Percentiles rank a stretch among this genome's conserved stretches.
These are phyloP conservation scores for Drosophila vallismaia DNA, from an alignment of 2,888 invertebrate genomes.

Conservation along the genomic window DNA sequence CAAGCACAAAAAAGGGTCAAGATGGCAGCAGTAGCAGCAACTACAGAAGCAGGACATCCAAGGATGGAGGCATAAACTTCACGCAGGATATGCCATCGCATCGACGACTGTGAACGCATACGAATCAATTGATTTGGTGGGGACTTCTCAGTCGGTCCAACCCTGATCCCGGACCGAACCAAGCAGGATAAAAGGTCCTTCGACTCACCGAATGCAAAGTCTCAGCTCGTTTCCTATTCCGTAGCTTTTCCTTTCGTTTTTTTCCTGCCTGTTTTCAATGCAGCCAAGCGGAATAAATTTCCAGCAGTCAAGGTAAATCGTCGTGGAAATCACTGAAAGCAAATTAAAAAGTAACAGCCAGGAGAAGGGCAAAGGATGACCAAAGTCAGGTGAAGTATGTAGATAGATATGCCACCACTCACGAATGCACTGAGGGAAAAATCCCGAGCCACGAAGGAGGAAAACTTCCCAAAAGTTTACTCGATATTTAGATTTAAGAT, in stretches of 20 bases:
- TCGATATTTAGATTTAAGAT: too few species aligned
- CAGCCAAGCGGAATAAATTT: conserved; percentile 74
- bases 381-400: conserved; percentile 51
- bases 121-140: conserved; percentile 72
- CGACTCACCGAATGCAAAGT: conserved; percentile 42
- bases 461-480: too few species aligned
- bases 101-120: conserved; percentile 52
- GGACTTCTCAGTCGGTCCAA: conserved; percentile 12
- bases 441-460: too few species aligned
- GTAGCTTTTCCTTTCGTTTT: conserved; percentile 8
- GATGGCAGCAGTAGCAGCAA: conserved; percentile 61
- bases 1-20: conserved; percentile 79
- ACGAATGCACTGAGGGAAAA: conserved; percentile 10
- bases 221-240: conserved; percentile 41
- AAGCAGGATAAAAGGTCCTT: conserved; percentile 32
- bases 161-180: conserved; percentile 49
- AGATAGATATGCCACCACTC: conserved; percentile 38
- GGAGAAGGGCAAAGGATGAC: conserved; percentile 42
- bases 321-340: conserved; percentile 74
- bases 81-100: conserved; percentile 60
- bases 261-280: conserved; percentile 70
- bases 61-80: conserved; percentile 25
- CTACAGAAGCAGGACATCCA: conserved; percentile 14
- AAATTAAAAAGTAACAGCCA: conserved; percentile 62
- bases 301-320: conserved; percentile 75